Evolutionary conservation across 2,888 invertebrate species (phyloP).

Genomic region (Isotomurus palustris): DNA sequence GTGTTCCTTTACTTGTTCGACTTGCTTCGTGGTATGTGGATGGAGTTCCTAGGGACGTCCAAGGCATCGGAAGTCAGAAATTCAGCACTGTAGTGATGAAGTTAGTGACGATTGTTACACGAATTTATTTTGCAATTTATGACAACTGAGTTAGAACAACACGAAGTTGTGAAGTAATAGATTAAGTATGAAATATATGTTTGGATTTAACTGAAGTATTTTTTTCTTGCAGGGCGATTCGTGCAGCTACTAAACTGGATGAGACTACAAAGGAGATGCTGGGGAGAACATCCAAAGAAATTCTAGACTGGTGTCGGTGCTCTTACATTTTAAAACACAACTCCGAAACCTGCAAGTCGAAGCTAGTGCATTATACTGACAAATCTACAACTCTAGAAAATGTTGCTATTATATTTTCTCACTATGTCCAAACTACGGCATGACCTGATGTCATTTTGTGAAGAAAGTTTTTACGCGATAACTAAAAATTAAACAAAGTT

Average conservation of each 20-base stretch:
- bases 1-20: conserved; percentile 54
- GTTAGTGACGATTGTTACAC: no score
- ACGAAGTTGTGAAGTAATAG: no score
- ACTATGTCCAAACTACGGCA: no score
- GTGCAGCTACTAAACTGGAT: no score
- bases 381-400: conserved; percentile 37
- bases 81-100: background rate
- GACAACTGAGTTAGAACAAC: no score
- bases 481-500: no score
- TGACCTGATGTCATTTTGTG: no score
- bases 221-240: no score
- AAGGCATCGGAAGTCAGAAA: background rate
- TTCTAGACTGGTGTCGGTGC: conserved; percentile 33
- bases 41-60: conserved; percentile 52
- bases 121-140: no score
- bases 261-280: conserved; percentile 24
- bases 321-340: conserved; percentile 20
- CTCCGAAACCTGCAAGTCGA: conserved; percentile 6
- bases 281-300: conserved; percentile 37
- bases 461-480: no score
- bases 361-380: conserved; percentile 28
- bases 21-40: conserved; percentile 89
- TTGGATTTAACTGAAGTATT: no score
- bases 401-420: conserved; percentile 33
- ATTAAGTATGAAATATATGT: no score